Conservation (phyloP, 2,113 vertebrate genomes). For the Nibea albiflora region DNA sequence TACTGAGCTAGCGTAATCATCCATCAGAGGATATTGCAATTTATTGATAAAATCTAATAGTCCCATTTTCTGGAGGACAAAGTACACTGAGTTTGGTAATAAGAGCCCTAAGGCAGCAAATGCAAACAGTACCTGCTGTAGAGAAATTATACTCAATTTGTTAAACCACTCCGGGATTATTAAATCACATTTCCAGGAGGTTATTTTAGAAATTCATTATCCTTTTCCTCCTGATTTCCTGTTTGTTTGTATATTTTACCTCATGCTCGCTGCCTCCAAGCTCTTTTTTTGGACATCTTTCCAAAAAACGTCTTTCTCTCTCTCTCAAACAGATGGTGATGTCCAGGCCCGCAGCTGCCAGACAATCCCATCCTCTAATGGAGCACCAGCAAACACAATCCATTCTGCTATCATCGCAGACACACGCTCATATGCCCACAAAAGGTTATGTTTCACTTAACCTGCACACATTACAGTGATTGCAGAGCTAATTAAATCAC, state of each 20-base stretch:
- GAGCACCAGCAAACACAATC: constrained; percentile 45
- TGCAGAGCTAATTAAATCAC: constrained; percentile 34
- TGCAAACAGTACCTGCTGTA: neutral
- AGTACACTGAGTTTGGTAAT: neutral
- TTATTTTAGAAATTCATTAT: neutral
- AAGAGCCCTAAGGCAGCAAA: neutral
- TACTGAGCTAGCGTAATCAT: constrained; percentile 10
- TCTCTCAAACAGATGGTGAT: constrained; percentile 67
- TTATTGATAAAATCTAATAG: constrained; percentile 37
- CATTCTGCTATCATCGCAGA: constrained; percentile 20
- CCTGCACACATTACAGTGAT: constrained; percentile 42
- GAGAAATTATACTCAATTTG: neutral
- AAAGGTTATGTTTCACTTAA: constrained; percentile 55
- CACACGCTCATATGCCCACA: constrained; percentile 13
- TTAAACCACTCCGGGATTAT: constrained; percentile 8
- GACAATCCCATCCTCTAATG: constrained; percentile 62
- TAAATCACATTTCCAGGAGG: constrained; percentile 24
- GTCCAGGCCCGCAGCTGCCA: constrained; percentile 51
- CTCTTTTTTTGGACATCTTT: neutral
- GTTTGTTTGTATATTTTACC: neutral
- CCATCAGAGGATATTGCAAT: constrained; percentile 29
- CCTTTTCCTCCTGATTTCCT: neutral
- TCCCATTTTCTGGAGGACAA: neutral
- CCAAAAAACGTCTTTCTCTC: constrained; percentile 8
- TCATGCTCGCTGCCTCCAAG: neutral